These are phyloP conservation scores for Patella ulyssiponensis DNA, from an alignment of 2,888 invertebrate species.

Conservation along the genomic window DNA sequence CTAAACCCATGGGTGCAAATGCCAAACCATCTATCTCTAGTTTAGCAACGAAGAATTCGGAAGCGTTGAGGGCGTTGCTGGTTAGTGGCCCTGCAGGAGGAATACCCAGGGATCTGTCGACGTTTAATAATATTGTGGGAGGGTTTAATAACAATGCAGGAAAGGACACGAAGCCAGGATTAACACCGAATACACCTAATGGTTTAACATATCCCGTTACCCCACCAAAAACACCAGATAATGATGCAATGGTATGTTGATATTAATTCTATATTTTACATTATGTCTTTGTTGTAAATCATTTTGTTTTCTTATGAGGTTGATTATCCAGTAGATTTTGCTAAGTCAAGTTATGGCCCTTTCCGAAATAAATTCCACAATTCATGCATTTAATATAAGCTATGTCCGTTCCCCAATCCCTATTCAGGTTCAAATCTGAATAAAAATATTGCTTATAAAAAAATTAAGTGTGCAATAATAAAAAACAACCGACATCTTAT, in stretches of 20 bases:
- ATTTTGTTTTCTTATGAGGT: not conserved
- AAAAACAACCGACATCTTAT: no score
- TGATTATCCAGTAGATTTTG: no score
- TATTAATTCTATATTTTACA: not conserved
- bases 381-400: no score
- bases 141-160: conserved; percentile 26
- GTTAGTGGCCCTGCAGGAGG: conserved; percentile 33
- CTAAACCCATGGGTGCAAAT: not conserved
- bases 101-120: conserved; percentile 19
- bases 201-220: conserved; percentile 65
- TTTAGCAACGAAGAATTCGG: conserved; percentile 17
- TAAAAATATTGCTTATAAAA: no score
- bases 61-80: conserved; percentile 29
- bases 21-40: conserved; percentile 17
- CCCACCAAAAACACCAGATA: conserved; percentile 65
- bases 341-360: no score
- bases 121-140: conserved; percentile 22
- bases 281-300: not conserved
- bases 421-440: no score
- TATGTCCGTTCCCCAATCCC: no score
- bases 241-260: conserved; percentile 32
- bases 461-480: no score
- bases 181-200: conserved; percentile 44
- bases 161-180: conserved; percentile 23
- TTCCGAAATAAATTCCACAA: no score